These are phyloP conservation scores for Planiliza haematocheilus DNA, from an alignment of 2,113 vertebrate genomes.

Conservation along the genomic window DNA sequence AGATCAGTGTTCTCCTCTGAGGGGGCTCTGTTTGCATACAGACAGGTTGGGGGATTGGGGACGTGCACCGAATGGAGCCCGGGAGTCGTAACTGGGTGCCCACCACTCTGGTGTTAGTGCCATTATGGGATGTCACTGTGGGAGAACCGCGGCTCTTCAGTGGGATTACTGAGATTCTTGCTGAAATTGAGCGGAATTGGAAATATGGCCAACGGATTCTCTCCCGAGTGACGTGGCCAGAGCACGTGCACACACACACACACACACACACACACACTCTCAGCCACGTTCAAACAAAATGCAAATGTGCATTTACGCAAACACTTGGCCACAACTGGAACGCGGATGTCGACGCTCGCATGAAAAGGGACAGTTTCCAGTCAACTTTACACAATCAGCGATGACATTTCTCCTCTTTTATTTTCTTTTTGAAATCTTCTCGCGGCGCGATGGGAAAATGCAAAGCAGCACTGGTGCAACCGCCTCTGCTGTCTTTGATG, in stretches of 20 bases:
- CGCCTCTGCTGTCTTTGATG: constrained; percentile 19
- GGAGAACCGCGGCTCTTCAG: constrained; percentile 81
- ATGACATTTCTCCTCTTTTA: constrained; percentile 14
- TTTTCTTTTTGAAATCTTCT: constrained; percentile 28
- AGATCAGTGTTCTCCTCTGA: constrained; percentile 78
- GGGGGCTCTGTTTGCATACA: constrained; percentile 82
- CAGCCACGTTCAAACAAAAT: constrained; percentile 55
- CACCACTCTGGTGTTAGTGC: constrained; percentile 80
- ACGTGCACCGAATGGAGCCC: constrained; percentile 76
- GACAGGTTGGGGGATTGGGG: constrained; percentile 78
- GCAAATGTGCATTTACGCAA: constrained; percentile 63
- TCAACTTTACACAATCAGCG: constrained; percentile 16
- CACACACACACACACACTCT: constrained; percentile 26
- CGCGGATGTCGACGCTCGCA: constrained; percentile 27
- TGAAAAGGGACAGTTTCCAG: constrained; percentile 12
- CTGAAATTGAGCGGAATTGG: constrained; percentile 81
- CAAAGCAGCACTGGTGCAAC: constrained; percentile 53
- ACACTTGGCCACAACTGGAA: constrained; percentile 55
- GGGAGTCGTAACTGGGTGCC: constrained; percentile 77
- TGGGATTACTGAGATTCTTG: constrained; percentile 81
- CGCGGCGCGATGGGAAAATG: constrained; percentile 48
- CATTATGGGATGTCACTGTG: constrained; percentile 84
- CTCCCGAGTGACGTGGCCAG: constrained; percentile 50
- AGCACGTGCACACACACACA: constrained; percentile 16
- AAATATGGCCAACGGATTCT: constrained; percentile 74